A percentile compares a stretch with the other conserved stretches of the same genome.
These are phyloP conservation scores for Halcyon senegalensis DNA, from an alignment of 2,113 vertebrate species.

Conservation along the genomic window DNA sequence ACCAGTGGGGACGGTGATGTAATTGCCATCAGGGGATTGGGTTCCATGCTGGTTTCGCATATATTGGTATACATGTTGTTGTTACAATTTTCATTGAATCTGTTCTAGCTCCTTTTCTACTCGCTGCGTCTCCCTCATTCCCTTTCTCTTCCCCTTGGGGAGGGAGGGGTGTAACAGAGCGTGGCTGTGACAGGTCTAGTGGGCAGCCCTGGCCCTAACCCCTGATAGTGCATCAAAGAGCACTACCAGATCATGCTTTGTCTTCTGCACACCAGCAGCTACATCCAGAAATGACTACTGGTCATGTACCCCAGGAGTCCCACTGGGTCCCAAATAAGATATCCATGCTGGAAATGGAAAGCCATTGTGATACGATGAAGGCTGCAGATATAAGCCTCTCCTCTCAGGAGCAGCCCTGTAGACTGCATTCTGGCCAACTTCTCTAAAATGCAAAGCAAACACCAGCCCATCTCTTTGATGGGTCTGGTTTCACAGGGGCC, in stretches of 20 bases:
- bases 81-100: no score
- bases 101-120: no score
- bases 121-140: no score
- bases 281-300: background rate
- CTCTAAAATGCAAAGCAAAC: background rate
- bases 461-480: background rate
- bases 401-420: background rate
- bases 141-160: no score
- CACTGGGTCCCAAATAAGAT: background rate
- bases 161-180: no score
- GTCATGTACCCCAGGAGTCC: fast-evolving
- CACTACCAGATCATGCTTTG: fast-evolving
- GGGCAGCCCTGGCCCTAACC: no score
- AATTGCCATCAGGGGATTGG: no score
- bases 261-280: background rate
- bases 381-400: background rate
- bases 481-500: background rate
- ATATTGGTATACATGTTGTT: no score
- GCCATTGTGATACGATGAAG: fast-evolving
- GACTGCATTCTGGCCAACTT: background rate
- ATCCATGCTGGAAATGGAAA: background rate
- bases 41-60: no score
- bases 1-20: no score
- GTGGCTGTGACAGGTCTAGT: no score
- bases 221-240: background rate